Percentiles rank a stretch among this genome's conserved stretches.
phyloP scores from a whole-genome alignment of 2,113 vertebrate genomes.

The Malurus melanocephalus region DNA sequence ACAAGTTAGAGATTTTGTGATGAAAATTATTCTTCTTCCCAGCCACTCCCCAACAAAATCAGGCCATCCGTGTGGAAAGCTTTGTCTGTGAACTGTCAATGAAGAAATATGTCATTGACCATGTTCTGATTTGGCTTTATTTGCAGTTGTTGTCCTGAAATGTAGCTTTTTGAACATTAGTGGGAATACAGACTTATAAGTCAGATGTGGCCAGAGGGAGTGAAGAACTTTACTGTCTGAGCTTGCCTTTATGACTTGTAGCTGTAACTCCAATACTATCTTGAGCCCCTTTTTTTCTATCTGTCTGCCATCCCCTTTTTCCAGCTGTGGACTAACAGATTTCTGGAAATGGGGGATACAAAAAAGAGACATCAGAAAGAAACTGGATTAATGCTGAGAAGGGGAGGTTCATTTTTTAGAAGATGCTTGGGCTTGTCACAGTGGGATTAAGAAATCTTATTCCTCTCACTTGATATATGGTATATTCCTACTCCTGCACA shows the following conservation, averaged over 20 bases:
- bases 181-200: background rate
- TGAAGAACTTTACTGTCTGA: background rate
- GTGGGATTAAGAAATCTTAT: slow-evolving; percentile 37
- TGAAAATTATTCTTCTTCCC: background rate
- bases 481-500: background rate
- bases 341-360: background rate
- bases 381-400: background rate
- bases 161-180: background rate
- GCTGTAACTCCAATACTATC: background rate
- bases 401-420: background rate
- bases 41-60: background rate
- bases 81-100: background rate
- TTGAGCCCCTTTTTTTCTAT: background rate
- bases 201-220: background rate
- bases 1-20: background rate
- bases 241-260: background rate
- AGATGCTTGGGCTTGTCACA: slow-evolving; percentile 5
- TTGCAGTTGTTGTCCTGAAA: background rate
- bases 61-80: background rate
- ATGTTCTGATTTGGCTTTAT: slow-evolving; percentile 1
- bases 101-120: background rate
- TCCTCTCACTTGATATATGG: slow-evolving; percentile 19
- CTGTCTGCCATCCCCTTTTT: background rate
- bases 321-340: background rate
- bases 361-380: slow-evolving; percentile 8